phyloP scores from a whole-genome alignment of 2,113 vertebrate species.

The Kryptolebias marmoratus region DNA sequence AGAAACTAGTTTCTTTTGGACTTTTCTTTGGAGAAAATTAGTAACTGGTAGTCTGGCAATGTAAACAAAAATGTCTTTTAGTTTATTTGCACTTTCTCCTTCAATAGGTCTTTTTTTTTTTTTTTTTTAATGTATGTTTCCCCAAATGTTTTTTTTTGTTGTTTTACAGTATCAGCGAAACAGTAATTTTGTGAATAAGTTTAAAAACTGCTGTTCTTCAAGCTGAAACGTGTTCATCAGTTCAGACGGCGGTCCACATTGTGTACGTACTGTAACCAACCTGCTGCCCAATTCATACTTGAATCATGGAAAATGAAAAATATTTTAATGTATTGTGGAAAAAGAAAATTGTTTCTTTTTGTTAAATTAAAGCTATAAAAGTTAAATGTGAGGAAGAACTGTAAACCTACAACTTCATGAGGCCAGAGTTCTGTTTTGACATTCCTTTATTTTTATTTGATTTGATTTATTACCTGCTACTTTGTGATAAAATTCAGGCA shows the following conservation, averaged over 20 bases:
- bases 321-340: not conserved
- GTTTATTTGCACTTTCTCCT: not conserved
- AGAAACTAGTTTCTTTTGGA: no score
- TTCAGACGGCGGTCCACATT: not conserved
- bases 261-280: not conserved
- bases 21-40: no score
- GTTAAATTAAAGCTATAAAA: no score
- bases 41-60: no score
- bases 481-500: no score
- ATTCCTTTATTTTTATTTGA: no score
- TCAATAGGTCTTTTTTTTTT: not conserved
- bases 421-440: no score
- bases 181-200: not conserved
- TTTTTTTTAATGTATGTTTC: not conserved
- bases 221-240: not conserved
- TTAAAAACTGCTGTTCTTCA: not conserved
- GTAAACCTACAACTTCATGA: no score
- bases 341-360: not conserved
- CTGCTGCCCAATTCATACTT: not conserved
- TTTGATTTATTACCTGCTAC: no score
- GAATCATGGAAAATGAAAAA: not conserved
- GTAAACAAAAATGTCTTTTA: not conserved
- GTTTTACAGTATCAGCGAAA: not conserved
- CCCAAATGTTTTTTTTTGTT: not conserved
- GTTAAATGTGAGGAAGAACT: no score